Percentiles rank a stretch among this genome's conserved stretches.
Conservation (phyloP, 2,113 vertebrate genomes). For the Lepisosteus osseus region DNA sequence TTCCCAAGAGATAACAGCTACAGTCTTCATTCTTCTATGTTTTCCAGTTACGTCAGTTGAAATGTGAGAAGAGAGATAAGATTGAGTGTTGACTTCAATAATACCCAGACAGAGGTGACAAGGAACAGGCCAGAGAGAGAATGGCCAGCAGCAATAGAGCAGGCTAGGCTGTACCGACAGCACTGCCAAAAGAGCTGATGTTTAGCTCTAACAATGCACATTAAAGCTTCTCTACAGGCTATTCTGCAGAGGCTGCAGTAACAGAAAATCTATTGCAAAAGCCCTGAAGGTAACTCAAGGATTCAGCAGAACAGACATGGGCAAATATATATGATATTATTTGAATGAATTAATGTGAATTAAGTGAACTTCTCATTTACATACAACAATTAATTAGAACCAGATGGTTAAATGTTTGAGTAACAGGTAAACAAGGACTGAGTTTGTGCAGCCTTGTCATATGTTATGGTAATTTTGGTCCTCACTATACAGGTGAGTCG, state of each 20-base stretch:
- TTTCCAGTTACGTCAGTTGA: neutral
- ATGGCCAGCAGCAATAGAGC: neutral
- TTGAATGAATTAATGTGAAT: too few relatives aligned
- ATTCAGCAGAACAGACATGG: neutral
- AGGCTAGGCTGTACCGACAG: neutral
- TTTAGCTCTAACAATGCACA: too few relatives aligned
- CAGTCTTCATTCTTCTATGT: neutral
- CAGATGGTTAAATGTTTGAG: too few relatives aligned
- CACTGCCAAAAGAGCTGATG: too few relatives aligned
- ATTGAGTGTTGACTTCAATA: conserved; percentile 19
- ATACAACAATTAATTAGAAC: too few relatives aligned
- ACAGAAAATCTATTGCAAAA: neutral
- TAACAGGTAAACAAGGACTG: too few relatives aligned
- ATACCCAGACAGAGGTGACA: conserved; percentile 9
- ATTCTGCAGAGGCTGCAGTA: neutral
- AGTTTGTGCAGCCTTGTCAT: too few relatives aligned
- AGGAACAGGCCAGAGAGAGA: conserved; percentile 3
- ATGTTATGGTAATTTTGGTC: too few relatives aligned
- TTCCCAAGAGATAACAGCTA: neutral
- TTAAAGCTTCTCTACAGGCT: too few relatives aligned
- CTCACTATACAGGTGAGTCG: too few relatives aligned
- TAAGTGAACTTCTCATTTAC: too few relatives aligned
- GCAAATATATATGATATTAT: too few relatives aligned
- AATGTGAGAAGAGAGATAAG: conserved; percentile 5
- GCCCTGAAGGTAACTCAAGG: neutral